Evolutionary conservation across 2,888 invertebrate species (phyloP).

Genomic region (Subacronicta megacephala): DNA sequence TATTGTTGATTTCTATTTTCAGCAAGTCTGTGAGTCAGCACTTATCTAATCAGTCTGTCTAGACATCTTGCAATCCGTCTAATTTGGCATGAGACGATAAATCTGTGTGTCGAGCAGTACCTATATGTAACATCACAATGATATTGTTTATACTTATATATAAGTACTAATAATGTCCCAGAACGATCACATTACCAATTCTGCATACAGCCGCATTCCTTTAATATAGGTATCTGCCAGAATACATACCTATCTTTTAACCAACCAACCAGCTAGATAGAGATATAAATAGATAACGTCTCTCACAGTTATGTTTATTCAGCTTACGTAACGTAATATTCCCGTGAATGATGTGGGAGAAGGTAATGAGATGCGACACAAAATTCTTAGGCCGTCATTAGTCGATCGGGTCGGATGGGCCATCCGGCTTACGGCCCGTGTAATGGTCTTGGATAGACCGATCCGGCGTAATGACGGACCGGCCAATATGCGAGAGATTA

Average conservation of each 20-base stretch:
- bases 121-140: neutral
- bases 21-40: constrained; percentile 15
- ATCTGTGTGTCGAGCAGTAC: neutral
- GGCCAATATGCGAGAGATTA: constrained; percentile 77
- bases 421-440: constrained; percentile 63
- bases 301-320: constrained; percentile 49
- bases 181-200: constrained; percentile 1
- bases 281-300: constrained; percentile 57
- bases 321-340: constrained; percentile 49
- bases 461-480: constrained; percentile 73
- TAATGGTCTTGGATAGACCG: constrained; percentile 69
- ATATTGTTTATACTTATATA: too few relatives aligned
- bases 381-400: constrained; percentile 76
- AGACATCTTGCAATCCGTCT: constrained; percentile 44
- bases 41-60: constrained; percentile 46
- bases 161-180: constrained; percentile 1
- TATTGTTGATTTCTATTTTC: constrained; percentile 13
- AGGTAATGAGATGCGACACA: constrained; percentile 70
- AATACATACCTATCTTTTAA: constrained; percentile 23
- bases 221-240: constrained; percentile 19
- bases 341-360: constrained; percentile 37
- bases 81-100: constrained; percentile 23
- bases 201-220: constrained; percentile 30
- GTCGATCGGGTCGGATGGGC: constrained; percentile 64
- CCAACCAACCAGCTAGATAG: constrained; percentile 37